These are phyloP conservation scores for Folsomia manolachei DNA, from an alignment of 2,888 invertebrate species.

Conservation along the genomic window DNA sequence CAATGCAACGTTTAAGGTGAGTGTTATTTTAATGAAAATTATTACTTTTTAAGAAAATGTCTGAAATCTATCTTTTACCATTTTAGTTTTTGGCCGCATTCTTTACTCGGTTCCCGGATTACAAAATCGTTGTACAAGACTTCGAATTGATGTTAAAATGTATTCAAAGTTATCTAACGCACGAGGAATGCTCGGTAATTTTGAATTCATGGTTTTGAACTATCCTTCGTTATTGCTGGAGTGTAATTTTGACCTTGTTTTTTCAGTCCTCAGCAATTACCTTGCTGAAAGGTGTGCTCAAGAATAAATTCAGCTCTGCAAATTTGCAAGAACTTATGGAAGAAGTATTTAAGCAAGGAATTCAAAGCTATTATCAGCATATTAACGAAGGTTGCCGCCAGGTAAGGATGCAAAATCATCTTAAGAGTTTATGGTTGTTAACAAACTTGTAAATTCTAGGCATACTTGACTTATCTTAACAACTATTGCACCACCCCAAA, in stretches of 20 bases:
- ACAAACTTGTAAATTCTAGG: constrained; percentile 20
- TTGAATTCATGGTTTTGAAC: neutral
- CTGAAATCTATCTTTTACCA: neutral
- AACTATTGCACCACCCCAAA: constrained; percentile 41
- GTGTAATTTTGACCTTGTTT: constrained; percentile 5
- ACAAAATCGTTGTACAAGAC: constrained; percentile 36
- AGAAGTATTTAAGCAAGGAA: constrained; percentile 40
- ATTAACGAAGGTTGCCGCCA: constrained; percentile 42
- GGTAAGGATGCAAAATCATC: constrained; percentile 9
- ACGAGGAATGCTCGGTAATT: constrained; percentile 38
- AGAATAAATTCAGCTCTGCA: constrained; percentile 35
- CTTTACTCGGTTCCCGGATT: constrained; percentile 37
- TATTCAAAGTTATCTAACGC: constrained; percentile 39
- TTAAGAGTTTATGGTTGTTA: neutral
- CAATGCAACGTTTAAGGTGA: constrained; percentile 41
- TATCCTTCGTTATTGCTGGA: neutral
- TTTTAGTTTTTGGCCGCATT: constrained; percentile 39
- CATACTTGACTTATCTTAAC: constrained; percentile 35
- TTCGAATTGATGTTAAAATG: constrained; percentile 41
- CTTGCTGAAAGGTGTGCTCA: constrained; percentile 38
- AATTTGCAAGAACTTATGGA: constrained; percentile 37
- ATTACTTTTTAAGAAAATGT: constrained; percentile 3
- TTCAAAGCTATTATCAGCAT: constrained; percentile 40
- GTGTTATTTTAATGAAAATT: neutral
- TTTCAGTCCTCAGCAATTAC: constrained; percentile 38